A percentile compares a stretch with the other conserved stretches of the same genome.
Evolutionary conservation across 2,888 invertebrate genomes (phyloP).

Genomic region (Onthophagus sagittarius): DNA sequence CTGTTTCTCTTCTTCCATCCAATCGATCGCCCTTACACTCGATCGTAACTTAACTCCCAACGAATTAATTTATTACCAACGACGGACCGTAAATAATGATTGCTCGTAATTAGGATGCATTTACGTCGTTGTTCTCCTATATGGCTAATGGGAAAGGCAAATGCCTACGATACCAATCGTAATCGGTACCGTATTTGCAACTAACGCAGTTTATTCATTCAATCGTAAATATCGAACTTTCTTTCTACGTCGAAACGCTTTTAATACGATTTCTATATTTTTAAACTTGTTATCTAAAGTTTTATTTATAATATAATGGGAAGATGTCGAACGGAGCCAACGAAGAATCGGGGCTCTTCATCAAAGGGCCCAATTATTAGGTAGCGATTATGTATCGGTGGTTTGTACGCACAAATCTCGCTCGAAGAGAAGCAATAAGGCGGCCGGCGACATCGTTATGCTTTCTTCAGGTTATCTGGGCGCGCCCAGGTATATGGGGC

Average conservation of each 20-base stretch:
- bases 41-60: not conserved
- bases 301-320: slow-evolving; percentile 7
- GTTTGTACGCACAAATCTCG: slow-evolving; percentile 15
- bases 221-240: not conserved
- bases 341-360: not conserved
- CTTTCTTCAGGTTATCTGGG: slow-evolving; percentile 32
- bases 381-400: slow-evolving; percentile 20
- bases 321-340: not conserved
- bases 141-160: not conserved
- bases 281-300: not conserved
- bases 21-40: not conserved
- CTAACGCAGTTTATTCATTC: not conserved
- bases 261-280: not conserved
- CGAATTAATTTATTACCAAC: not conserved
- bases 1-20: not conserved
- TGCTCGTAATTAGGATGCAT: not conserved
- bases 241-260: not conserved
- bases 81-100: not conserved
- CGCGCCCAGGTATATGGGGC: slow-evolving; percentile 25
- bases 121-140: not conserved
- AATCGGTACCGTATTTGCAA: not conserved
- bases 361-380: slow-evolving; percentile 18
- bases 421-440: slow-evolving; percentile 13
- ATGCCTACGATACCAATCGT: not conserved
- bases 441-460: slow-evolving; percentile 31